Conservation (phyloP, 2,888 invertebrate genomes). For the Amaurobius ferox region DNA sequence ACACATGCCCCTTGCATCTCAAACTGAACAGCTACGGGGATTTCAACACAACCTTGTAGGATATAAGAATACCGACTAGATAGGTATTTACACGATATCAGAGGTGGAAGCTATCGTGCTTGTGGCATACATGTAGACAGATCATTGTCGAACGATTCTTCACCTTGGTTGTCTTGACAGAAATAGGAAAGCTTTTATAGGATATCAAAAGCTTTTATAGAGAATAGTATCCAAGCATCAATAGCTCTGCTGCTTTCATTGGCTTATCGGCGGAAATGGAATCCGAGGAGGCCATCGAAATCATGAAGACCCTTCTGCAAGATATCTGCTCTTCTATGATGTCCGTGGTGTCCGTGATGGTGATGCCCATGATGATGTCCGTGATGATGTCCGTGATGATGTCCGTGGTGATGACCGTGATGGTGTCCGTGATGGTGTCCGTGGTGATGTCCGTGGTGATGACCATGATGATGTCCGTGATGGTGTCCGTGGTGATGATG, state of each 20-base stretch:
- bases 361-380: constrained; percentile 22
- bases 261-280: constrained; percentile 60
- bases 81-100: not conserved
- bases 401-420: not conserved
- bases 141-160: not conserved
- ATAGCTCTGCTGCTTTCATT: not conserved
- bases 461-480: constrained; percentile 25
- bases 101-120: not conserved
- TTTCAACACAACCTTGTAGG: not conserved
- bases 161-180: not conserved
- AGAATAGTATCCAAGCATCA: not conserved
- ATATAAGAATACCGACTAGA: constrained; percentile 49
- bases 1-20: not conserved
- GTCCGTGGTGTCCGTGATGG: constrained; percentile 21
- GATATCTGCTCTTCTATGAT: constrained; percentile 66
- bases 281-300: constrained; percentile 63
- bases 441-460: constrained; percentile 23
- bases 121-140: not conserved
- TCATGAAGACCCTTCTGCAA: constrained; percentile 61
- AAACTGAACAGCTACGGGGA: not conserved
- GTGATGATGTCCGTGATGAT: constrained; percentile 1
- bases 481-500: constrained; percentile 51
- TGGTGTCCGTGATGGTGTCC: constrained; percentile 11
- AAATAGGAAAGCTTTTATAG: not conserved
- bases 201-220: constrained; percentile 2